Percentiles rank a stretch among this genome's conserved stretches.
phyloP scores from a whole-genome alignment of 2,113 vertebrate genomes.

The Parus major region DNA sequence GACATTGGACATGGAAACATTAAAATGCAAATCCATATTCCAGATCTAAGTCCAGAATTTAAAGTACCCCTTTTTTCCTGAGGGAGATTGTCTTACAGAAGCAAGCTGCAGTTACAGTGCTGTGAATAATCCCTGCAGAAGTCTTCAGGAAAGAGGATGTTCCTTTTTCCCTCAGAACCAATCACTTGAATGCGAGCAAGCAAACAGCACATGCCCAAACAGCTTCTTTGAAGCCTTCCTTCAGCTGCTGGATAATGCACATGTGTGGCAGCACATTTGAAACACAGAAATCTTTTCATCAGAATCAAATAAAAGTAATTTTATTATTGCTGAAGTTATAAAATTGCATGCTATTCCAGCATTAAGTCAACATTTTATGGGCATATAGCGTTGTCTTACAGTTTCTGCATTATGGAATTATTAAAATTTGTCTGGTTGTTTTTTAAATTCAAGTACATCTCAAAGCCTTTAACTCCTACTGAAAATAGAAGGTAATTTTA shows the following conservation, averaged over 20 bases:
- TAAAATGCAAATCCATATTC: not conserved
- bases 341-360: not conserved
- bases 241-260: not conserved
- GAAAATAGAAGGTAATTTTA: not conserved
- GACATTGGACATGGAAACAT: not conserved
- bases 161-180: not conserved
- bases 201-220: not conserved
- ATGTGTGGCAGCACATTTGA: not conserved
- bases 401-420: not conserved
- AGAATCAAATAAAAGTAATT: not conserved
- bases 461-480: not conserved
- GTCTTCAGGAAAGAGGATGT: not conserved
- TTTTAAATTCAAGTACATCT: not conserved
- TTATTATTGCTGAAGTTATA: not conserved
- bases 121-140: not conserved
- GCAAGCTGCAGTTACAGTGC: not conserved
- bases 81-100: not conserved
- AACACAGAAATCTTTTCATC: not conserved
- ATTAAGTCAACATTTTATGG: not conserved
- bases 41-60: not conserved
- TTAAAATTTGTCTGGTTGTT: not conserved
- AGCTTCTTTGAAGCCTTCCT: not conserved
- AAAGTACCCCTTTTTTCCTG: not conserved
- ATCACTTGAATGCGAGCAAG: not conserved
- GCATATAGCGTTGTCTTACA: not conserved